These are phyloP conservation scores for Simalia tracyae DNA, from an alignment of 2,797 vertebrate genomes.

Conservation along the genomic window DNA sequence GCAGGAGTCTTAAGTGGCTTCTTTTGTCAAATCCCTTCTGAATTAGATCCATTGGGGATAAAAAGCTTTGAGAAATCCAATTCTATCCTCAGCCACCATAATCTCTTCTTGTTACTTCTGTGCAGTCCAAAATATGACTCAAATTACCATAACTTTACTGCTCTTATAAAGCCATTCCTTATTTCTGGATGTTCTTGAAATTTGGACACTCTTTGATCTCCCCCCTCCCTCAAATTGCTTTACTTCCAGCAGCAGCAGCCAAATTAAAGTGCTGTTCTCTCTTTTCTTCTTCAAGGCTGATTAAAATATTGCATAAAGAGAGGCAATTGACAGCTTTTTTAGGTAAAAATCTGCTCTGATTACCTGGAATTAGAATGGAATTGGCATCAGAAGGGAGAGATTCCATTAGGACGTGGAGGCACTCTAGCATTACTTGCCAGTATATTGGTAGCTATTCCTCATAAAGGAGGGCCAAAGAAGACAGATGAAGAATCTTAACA, in stretches of 20 bases:
- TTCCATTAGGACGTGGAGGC: neutral
- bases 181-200: neutral
- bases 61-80: slow-evolving; percentile 23
- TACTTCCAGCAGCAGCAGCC: neutral
- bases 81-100: neutral
- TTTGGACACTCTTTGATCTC: neutral
- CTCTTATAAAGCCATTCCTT: neutral
- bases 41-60: slow-evolving; percentile 14
- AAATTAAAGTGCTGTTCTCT: neutral
- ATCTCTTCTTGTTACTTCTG: neutral
- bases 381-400: neutral
- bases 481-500: neutral
- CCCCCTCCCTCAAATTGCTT: slow-evolving; percentile 2
- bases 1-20: slow-evolving; percentile 8
- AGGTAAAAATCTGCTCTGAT: neutral
- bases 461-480: neutral
- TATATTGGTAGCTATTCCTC: neutral
- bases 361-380: neutral
- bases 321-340: slow-evolving; percentile 11
- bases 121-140: slow-evolving; percentile 3
- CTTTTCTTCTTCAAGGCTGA: neutral
- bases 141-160: neutral
- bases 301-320: slow-evolving; percentile 4
- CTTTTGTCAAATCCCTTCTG: slow-evolving; percentile 27
- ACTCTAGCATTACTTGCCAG: neutral